Evolutionary conservation across 2,797 vertebrate species (phyloP), one percentile per base, ranked within the genome.

Genomic region (Takifugu rubripes): DNA sequence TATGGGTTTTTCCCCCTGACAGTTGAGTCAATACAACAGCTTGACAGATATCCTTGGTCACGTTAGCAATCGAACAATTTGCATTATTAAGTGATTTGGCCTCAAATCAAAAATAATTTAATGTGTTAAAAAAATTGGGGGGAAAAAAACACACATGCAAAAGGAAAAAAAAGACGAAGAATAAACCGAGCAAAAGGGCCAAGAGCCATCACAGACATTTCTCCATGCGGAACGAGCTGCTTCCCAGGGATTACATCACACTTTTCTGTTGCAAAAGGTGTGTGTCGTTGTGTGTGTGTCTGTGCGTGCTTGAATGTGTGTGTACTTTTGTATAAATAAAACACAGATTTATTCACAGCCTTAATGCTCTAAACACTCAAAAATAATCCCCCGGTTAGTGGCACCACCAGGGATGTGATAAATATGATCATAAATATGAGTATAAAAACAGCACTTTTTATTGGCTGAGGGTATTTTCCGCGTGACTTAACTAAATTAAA

Each of bases 161-260:
- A 70, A 73, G 49, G 21, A 54, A 11, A 76, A 63, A 59, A 72
- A 63, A 57, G 52, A 46, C 10, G 3, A 10, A 50, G 52, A 31
- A 25, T 24, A 72, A 70, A 24, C 12, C 45, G 57, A 70, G 48
- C 56, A 81, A 83, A 77, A 75, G 66, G 60, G 61, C 51, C 45
- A 58, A 50, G 52, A 75, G 61, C 59, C 75, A 74, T 70, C 70
- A 64, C 61, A 66, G 66, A 67, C 75, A 72, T 82, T 78, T 83
- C 75, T 69, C 67, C 70, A 74, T 78, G 79, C 76, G 82, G 77
- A 81, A 66, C 74, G 68, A 84, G 65, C 76, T 72, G 64, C 74
- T 83, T 83, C 79, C 77, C 62, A 43, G 74, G 70, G 80, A 86
- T 84, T 82, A 87, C 82, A 88, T 82, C 81, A 87, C 42, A 27